Evolutionary conservation across 2,113 vertebrate genomes (phyloP), one percentile per base, ranked within the genome.

Genomic region (Callospermophilus lateralis): DNA sequence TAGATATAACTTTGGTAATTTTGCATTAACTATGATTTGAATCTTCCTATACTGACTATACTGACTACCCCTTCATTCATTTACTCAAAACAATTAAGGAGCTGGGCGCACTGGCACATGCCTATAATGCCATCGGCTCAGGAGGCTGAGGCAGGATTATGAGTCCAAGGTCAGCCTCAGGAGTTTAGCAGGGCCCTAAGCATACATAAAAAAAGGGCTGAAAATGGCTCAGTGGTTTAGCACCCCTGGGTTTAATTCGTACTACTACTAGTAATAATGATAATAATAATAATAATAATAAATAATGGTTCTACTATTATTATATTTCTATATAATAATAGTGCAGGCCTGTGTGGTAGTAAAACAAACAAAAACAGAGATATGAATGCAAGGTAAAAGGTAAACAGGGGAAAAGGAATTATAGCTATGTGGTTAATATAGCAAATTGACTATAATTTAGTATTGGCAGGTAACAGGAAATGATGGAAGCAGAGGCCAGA

Each of bases 261-360:
- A 45, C 20, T 58, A 7, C 0, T 20, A 58, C 6, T 58, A 58
- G 19, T 58, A 58, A 2, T 58, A 22, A 0, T 58, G 8, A 0
- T 58, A 58, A 17, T 22, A 58, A 7, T 58, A 58, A 7, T 58
- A 58, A 20, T 58, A 22, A 8, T 58, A 58, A 8, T 24, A 24
- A 63, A 28, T 45, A 45, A 45, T 45, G 9, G 61, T 26, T 26
- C 3, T 63, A 9, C 24, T 63, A 51, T 51, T 51, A 51, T 51
- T 51, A 63, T 63, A 63, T 28, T 24, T 9, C 26, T 28, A 63
- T 26, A 63, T 28, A 63, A 24, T n/a, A n/a, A 37, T 17, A 83
- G 8, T 42, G 6, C 32, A 28, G 77, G 76, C 8, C 8, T 76
- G 11, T 51, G 11, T 8, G 16, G 4, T 34, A 83, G 61, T 51